Base-by-base conservation (phyloP, 2,888 invertebrate species). In the Acrobasis suavella region DNA sequence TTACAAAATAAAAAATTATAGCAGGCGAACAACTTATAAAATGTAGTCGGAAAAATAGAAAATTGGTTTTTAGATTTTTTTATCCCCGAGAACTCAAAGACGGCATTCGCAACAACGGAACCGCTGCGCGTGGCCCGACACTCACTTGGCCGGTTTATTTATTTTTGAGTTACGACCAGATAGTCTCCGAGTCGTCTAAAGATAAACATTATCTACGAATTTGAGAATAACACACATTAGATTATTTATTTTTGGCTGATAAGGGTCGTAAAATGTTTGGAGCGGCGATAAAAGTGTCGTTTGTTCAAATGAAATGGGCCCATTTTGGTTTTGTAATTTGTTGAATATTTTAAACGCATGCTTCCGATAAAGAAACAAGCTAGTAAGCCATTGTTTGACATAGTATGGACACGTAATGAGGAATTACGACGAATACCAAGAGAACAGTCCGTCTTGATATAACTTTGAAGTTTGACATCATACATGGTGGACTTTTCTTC, bases 191-290 rank as follows among this genome's bases (percentile, higher is more conserved):
- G 14, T n/a, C 46, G 46, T 46, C 3, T 22, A 15, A 39, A 39
- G 55, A 55, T 55, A 55, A 55, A 10, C 1, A 38, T 55, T 55
- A 55, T 55, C 55, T 55, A 55, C 39, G 55, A 39, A 55, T 55
- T 55, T 55, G 55, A 55, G 55, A 55, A 55, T 39, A 54, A 55
- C 55, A 55, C 54, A 54, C 39, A 55, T 16, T 38, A 55, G 38
- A 55, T 55, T 39, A 52, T 54, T n/a, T 54, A 54, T 38, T 38
- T 54, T 38, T 39, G 55, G 5, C 16, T 39, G 55, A 55, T 55
- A 55, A 55, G 39, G 55, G 55, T 39, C 55, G 55, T 55, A 55
- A 55, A 39, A 38, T 39, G 15, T 39, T 16, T 16, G 39, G 16
- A 39, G 39, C 55, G 16, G 15, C 12, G 55, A 39, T 55, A 39